Evolutionary conservation across 2,113 vertebrate genomes (phyloP), one percentile per base, ranked within the genome.

Genomic region (Uria lomvia): DNA sequence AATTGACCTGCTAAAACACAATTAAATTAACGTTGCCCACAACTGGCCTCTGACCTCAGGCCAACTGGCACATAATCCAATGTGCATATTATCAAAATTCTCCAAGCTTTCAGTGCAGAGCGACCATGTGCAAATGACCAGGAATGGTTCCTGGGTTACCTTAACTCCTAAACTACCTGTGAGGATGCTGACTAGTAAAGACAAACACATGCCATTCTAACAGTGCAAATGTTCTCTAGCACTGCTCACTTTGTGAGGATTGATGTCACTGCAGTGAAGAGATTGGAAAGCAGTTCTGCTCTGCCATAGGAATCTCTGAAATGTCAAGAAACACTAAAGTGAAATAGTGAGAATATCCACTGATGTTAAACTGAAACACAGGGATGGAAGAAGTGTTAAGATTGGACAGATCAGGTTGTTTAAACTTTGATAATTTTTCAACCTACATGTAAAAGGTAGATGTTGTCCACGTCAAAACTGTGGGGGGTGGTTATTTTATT

Each of bases 401-500:
- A 40, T 4, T 88, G 36, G 20, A 60, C 22, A 77, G 73, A 87
- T 3, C 6, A 34, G n/a, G 9, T 10, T 52, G 16, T 16, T 90
- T 70, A 29, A 62, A 2, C 49, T 94, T n/a, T 63, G 9, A n/a
- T 58, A 81, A 29, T 55, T 95, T 47, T 62, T 82, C 50, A 72
- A 17, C 14, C 4, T 65, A 53, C 9, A 43, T 3, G 6, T 26
- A 62, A 58, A 47, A 76, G 88, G 12, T 12, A 71, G 42, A 52
- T 34, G 49, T 62, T 55, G 8, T 66, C 45, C 13, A 47, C 56
- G 22, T 36, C 17, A 73, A 27, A 90, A 60, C 15, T 40, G 7
- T 2, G 32, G 13, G 5, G 8, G 1, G 3, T 40, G 22, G 3
- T 2, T 6, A 17, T 52, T 45, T 76, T 36, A 23, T 59, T 59